These are phyloP conservation scores for Ectemnius cavifrons DNA, from an alignment of 2,888 invertebrate species.

Conservation along the genomic window DNA sequence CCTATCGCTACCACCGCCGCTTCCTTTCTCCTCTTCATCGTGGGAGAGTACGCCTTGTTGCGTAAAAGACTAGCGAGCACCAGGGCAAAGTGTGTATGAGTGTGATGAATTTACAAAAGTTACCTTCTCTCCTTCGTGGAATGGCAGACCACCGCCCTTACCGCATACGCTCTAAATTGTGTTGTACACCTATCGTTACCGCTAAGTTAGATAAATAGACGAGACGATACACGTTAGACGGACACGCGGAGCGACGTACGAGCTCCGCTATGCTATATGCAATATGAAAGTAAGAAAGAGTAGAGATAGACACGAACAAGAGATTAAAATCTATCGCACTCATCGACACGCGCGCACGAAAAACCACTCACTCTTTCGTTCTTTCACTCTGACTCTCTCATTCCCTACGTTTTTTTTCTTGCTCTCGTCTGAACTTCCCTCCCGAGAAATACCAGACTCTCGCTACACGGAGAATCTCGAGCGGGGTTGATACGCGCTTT, in stretches of 20 bases:
- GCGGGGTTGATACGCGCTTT: constrained; percentile 16
- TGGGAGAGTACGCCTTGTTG: constrained; percentile 13
- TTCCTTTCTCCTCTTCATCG: too few relatives aligned
- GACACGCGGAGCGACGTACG: constrained; percentile 63
- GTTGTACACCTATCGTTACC: constrained; percentile 60
- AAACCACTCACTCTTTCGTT: constrained; percentile 1
- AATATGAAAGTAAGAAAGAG: constrained; percentile 45
- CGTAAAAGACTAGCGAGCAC: constrained; percentile 21
- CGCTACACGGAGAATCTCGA: constrained; percentile 48
- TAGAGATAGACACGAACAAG: constrained; percentile 53
- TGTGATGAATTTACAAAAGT: constrained; percentile 26
- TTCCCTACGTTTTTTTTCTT: too few relatives aligned
- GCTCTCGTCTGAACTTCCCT: constrained; percentile 8
- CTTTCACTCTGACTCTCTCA: constrained; percentile 20
- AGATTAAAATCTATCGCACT: constrained; percentile 40
- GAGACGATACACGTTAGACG: constrained; percentile 72
- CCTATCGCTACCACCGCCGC: too few relatives aligned
- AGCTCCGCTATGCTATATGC: constrained; percentile 51
- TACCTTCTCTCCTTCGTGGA: constrained; percentile 8
- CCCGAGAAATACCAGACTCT: constrained; percentile 43
- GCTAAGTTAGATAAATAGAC: constrained; percentile 71
- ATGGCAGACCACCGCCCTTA: constrained; percentile 41
- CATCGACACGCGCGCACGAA: constrained; percentile 21
- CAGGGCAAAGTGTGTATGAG: constrained; percentile 8
- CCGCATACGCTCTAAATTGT: constrained; percentile 30